A percentile compares a stretch with the other conserved stretches of the same genome.
Evolutionary conservation across 1,140 invertebrate species (phyloP).

Genomic region (Aricia agestis): DNA sequence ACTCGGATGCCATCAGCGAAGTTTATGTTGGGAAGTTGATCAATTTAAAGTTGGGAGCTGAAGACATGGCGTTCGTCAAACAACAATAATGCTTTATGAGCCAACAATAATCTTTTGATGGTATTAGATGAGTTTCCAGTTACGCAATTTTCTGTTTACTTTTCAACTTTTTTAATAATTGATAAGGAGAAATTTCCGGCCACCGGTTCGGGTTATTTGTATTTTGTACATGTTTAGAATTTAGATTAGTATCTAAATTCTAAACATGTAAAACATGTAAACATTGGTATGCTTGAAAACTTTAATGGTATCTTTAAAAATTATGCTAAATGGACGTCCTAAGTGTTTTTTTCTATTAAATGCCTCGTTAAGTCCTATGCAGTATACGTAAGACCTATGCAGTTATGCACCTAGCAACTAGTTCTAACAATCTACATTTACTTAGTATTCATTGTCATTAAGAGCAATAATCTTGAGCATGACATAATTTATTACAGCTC

Average conservation of each 20-base stretch:
- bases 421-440: no score
- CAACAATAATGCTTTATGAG: constrained; percentile 6
- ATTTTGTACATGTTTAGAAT: neutral
- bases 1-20: constrained; percentile 3
- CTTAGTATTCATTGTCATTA: no score
- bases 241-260: neutral
- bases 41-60: constrained; percentile 5
- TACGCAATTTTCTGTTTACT: neutral
- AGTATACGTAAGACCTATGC: no score
- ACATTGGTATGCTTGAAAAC: no score
- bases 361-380: no score
- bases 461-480: no score
- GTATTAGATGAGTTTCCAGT: neutral
- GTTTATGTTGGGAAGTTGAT: constrained; percentile 6
- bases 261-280: no score
- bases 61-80: neutral
- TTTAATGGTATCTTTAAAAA: no score
- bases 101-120: neutral
- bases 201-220: neutral
- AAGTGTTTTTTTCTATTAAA: no score
- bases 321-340: no score
- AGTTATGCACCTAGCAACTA: no score
- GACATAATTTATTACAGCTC: no score
- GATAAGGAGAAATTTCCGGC: neutral
- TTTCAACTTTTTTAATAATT: neutral